These are phyloP conservation scores for Sebastes itinus DNA, from an alignment of 2,797 vertebrate species.

Conservation along the genomic window DNA sequence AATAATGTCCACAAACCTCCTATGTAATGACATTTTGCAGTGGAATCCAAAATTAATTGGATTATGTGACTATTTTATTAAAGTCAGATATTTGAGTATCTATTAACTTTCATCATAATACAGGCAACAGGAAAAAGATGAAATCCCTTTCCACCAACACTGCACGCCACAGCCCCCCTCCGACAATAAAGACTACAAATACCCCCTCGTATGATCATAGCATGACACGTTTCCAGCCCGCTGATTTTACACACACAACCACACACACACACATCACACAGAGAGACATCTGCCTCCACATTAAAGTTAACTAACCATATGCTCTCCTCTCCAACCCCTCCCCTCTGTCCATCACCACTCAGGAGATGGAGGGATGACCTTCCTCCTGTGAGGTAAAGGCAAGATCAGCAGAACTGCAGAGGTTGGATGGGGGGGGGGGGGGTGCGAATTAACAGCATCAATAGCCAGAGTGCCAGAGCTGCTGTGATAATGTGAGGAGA, in stretches of 20 bases:
- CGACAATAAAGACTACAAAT: constrained; percentile 29
- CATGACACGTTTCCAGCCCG: constrained; percentile 49
- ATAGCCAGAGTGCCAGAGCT: constrained; percentile 31
- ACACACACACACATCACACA: neutral
- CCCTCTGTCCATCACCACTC: constrained; percentile 38
- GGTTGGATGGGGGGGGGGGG: neutral
- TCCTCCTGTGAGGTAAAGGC: constrained; percentile 35
- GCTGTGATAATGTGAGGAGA: constrained; percentile 36
- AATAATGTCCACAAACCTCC: neutral
- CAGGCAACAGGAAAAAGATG: neutral
- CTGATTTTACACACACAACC: constrained; percentile 33
- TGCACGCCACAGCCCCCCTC: neutral
- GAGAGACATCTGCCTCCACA: constrained; percentile 54
- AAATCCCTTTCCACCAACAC: neutral
- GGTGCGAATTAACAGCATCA: constrained; percentile 31
- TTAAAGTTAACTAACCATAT: constrained; percentile 65
- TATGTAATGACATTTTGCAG: neutral
- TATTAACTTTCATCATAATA: neutral
- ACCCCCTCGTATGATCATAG: constrained; percentile 31
- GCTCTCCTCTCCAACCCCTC: constrained; percentile 22
- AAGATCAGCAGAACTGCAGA: constrained; percentile 52
- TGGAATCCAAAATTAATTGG: neutral
- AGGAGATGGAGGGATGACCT: constrained; percentile 66
- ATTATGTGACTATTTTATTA: neutral
- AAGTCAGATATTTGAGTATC: neutral